Percentiles rank a stretch among this genome's conserved stretches.
Evolutionary conservation across 2,113 vertebrate species (phyloP).

Genomic region (Cacatua alba): DNA sequence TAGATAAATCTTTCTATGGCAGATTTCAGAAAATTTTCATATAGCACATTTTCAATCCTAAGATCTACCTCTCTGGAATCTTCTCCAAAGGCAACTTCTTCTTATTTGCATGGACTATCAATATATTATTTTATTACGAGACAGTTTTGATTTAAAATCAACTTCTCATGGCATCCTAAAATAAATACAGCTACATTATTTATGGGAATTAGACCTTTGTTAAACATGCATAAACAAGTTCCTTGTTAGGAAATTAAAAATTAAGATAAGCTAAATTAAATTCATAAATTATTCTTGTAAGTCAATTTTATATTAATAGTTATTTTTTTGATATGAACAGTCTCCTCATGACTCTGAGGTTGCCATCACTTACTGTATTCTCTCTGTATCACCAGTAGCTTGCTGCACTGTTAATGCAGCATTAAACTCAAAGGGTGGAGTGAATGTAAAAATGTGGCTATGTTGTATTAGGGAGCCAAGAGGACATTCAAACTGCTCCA

Average conservation of each 20-base stretch:
- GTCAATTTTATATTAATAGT: not conserved
- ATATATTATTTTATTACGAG: not conserved
- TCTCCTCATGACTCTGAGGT: not conserved
- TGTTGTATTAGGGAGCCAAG: not conserved
- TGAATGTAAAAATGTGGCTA: not conserved
- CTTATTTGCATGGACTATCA: not conserved
- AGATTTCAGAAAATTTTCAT: not conserved
- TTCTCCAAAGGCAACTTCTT: not conserved
- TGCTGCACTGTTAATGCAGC: not conserved
- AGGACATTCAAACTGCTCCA: not conserved
- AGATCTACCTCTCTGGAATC: not conserved
- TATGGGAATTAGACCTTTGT: not conserved
- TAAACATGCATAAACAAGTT: not conserved
- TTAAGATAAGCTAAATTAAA: constrained; percentile 25
- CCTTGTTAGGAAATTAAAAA: constrained; percentile 23
- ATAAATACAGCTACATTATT: not conserved
- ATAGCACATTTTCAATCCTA: not conserved
- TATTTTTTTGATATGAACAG: not conserved
- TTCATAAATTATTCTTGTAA: constrained; percentile 13
- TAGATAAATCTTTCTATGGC: not conserved
- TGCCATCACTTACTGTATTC: not conserved
- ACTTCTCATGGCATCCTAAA: not conserved
- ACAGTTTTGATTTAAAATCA: not conserved
- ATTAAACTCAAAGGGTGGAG: not conserved
- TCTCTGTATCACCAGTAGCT: not conserved